These are phyloP conservation scores for Montifringilla adamsi DNA, from an alignment of 2,113 vertebrate species.

Conservation along the genomic window DNA sequence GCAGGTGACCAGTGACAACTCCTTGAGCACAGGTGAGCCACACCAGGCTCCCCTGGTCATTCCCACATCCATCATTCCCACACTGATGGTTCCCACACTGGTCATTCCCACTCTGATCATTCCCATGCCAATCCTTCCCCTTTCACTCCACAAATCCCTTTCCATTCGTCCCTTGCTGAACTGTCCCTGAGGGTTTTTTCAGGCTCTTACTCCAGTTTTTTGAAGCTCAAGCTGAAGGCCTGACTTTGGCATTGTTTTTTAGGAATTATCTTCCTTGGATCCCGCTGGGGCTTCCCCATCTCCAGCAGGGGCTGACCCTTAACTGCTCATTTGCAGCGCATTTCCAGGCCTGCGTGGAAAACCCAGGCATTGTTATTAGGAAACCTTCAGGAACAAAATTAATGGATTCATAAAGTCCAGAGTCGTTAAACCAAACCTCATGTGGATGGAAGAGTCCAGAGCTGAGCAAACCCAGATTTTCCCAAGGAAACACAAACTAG, in stretches of 20 bases:
- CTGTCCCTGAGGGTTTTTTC: neutral
- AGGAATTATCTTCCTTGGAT: neutral
- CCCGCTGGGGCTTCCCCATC: neutral
- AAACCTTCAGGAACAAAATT: constrained; percentile 21
- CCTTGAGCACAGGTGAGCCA: accelerated
- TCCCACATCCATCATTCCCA: neutral
- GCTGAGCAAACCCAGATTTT: constrained; percentile 54
- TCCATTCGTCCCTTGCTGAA: neutral
- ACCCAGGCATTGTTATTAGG: neutral
- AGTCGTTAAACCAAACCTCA: constrained; percentile 16
- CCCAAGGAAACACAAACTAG: constrained; percentile 60
- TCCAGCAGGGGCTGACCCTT: neutral
- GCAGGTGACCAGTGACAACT: neutral
- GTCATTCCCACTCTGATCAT: accelerated
- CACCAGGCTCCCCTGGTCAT: neutral
- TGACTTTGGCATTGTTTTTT: neutral
- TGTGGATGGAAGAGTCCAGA: constrained; percentile 41
- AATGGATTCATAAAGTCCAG: neutral
- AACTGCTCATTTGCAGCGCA: neutral
- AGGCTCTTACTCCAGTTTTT: neutral
- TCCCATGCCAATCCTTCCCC: neutral
- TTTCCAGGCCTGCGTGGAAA: neutral
- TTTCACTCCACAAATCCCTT: neutral
- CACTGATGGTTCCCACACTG: accelerated
- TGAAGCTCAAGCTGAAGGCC: neutral